Conservation (phyloP, 2,888 invertebrate genomes). For the Caprella mutica region DNA sequence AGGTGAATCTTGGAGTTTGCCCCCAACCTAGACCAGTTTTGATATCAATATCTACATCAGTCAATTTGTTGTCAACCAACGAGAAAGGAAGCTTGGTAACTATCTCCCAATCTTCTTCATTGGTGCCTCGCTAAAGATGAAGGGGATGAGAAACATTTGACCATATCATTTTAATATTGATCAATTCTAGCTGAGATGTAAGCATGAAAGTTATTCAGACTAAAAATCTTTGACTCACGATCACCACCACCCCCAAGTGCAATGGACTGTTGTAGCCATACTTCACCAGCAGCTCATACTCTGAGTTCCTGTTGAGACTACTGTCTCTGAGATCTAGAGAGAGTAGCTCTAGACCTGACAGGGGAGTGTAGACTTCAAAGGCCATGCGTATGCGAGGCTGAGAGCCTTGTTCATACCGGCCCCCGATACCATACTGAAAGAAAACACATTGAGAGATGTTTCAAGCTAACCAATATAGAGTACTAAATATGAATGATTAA, state of each 20-base stretch:
- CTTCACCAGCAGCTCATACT: conserved; percentile 22
- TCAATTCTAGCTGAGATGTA: no score
- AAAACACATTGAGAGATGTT: no score
- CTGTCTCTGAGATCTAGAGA: conserved; percentile 27
- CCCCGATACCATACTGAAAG: conserved; percentile 27
- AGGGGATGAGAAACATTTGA: no score
- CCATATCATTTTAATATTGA: no score
- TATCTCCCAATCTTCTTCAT: conserved; percentile 17
- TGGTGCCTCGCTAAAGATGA: conserved; percentile 11
- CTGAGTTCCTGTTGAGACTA: conserved; percentile 11
- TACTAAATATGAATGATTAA: no score
- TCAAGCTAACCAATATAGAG: no score
- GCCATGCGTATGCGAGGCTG: conserved; percentile 23
- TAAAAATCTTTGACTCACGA: no score
- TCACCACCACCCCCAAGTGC: conserved; percentile 11
- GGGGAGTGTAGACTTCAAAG: conserved; percentile 26
- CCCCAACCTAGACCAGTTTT: conserved; percentile 16
- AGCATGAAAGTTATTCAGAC: no score
- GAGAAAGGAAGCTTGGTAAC: conserved; percentile 18
- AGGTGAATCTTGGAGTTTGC: conserved; percentile 5
- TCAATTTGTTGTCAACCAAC: conserved; percentile 17
- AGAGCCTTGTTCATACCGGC: conserved; percentile 24
- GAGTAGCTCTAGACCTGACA: conserved; percentile 24
- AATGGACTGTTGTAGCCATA: conserved; percentile 24
- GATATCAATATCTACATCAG: conserved; percentile 13